A percentile compares a stretch with the other conserved stretches of the same genome.
Conservation (phyloP, 1,140 invertebrate genomes). For the Phortica variegata region DNA sequence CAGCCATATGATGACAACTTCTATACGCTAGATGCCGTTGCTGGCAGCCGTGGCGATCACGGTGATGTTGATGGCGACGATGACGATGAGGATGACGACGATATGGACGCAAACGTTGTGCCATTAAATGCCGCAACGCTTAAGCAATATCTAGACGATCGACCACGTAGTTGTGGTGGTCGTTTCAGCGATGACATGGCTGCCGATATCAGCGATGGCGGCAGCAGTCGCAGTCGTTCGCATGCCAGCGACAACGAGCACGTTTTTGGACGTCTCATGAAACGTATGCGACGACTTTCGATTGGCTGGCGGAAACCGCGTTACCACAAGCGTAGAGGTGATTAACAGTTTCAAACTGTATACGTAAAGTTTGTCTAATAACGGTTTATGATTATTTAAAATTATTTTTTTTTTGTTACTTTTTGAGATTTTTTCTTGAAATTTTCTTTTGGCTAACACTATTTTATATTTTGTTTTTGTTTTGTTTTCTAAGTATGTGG, state of each 20-base stretch:
- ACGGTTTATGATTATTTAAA: no score
- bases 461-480: no score
- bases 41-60: slow-evolving; percentile 9
- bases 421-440: no score
- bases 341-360: no score
- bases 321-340: slow-evolving; percentile 55
- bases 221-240: slow-evolving; percentile 32
- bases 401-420: no score
- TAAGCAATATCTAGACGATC: slow-evolving; percentile 36
- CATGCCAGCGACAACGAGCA: slow-evolving; percentile 40
- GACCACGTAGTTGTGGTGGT: slow-evolving; percentile 14
- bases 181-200: slow-evolving; percentile 32
- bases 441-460: no score
- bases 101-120: slow-evolving; percentile 18
- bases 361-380: no score
- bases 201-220: slow-evolving; percentile 46
- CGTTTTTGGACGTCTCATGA: slow-evolving; percentile 40
- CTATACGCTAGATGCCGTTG: slow-evolving; percentile 23
- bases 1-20: slow-evolving; percentile 49
- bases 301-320: slow-evolving; percentile 53
- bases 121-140: neutral
- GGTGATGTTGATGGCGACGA: slow-evolving; percentile 29
- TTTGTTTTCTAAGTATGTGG: no score
- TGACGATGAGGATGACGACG: slow-evolving; percentile 40
- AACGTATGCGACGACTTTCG: slow-evolving; percentile 46